Percentiles rank a stretch among this genome's conserved stretches.
phyloP scores from a whole-genome alignment of 2,797 vertebrate species.

The Pitangus sulphuratus region DNA sequence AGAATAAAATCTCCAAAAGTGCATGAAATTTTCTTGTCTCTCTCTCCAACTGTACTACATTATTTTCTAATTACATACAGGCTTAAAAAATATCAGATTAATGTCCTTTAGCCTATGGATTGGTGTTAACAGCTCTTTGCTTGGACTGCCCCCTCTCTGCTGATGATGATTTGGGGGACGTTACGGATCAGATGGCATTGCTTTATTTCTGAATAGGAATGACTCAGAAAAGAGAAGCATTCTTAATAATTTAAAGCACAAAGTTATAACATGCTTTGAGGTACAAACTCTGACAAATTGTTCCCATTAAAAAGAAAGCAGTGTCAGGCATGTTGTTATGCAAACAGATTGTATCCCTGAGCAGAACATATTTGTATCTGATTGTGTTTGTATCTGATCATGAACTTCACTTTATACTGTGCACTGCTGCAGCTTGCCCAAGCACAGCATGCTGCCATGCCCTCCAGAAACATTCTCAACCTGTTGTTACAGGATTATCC shows the following conservation, averaged over 20 bases:
- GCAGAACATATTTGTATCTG: neutral
- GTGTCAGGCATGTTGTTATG: neutral
- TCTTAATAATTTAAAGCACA: neutral
- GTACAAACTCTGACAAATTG: neutral
- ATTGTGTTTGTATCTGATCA: neutral
- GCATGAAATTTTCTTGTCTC: neutral
- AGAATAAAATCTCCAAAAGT: neutral
- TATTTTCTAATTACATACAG: neutral
- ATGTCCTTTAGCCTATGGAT: neutral
- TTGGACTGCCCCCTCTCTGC: neutral
- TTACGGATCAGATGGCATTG: neutral
- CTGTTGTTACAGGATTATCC: neutral
- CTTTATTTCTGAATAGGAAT: neutral
- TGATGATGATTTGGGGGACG: neutral
- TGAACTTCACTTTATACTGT: neutral
- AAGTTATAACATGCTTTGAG: neutral
- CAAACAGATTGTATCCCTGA: neutral
- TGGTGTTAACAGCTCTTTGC: neutral
- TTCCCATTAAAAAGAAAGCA: neutral
- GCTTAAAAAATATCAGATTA: neutral
- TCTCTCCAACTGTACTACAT: neutral
- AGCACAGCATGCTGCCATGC: neutral
- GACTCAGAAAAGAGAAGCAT: neutral
- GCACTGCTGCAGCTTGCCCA: neutral
- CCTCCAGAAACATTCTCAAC: neutral